Evolutionary conservation across 2,797 vertebrate species (phyloP).

Genomic region (Melanogrammus aeglefinus): DNA sequence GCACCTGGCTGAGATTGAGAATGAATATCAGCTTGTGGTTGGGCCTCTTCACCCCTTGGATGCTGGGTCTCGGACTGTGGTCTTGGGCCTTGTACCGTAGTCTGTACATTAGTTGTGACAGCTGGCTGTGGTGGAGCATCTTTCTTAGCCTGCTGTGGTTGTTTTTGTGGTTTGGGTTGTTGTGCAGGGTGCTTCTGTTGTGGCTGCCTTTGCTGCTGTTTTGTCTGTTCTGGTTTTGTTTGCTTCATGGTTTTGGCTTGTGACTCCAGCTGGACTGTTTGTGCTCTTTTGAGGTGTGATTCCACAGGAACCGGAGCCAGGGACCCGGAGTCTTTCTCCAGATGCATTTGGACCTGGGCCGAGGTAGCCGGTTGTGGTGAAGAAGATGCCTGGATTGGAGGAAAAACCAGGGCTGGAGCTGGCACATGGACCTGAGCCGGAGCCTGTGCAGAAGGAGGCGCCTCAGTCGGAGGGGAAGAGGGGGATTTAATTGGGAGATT

Average conservation of each 20-base stretch:
- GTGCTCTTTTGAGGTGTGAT: slow-evolving; percentile 20
- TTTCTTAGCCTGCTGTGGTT: slow-evolving; percentile 8
- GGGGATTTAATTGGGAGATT: slow-evolving; percentile 22
- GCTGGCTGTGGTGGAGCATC: slow-evolving; percentile 27
- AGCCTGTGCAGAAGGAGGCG: not conserved
- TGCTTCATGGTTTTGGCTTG: slow-evolving; percentile 8
- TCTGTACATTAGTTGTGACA: slow-evolving; percentile 23
- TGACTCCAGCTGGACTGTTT: slow-evolving; percentile 16
- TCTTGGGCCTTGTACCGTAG: slow-evolving; percentile 16
- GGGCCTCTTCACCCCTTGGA: slow-evolving; percentile 23
- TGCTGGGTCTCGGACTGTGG: slow-evolving; percentile 12
- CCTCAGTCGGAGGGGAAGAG: not conserved
- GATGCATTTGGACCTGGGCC: slow-evolving; percentile 16
- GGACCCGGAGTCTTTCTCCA: slow-evolving; percentile 18
- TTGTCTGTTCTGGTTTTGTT: slow-evolving; percentile 10
- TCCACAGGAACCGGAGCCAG: slow-evolving; percentile 21
- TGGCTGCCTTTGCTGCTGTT: slow-evolving; percentile 9
- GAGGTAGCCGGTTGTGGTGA: not conserved
- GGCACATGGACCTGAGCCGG: slow-evolving; percentile 3
- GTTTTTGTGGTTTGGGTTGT: slow-evolving; percentile 21
- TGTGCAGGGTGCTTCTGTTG: slow-evolving; percentile 8
- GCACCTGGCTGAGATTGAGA: slow-evolving; percentile 26
- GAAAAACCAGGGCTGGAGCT: slow-evolving; percentile 6
- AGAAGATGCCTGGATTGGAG: not conserved
- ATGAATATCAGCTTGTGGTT: slow-evolving; percentile 23